Conservation (phyloP, 2,797 vertebrate species). For the Sphenopsis melanotis region DNA sequence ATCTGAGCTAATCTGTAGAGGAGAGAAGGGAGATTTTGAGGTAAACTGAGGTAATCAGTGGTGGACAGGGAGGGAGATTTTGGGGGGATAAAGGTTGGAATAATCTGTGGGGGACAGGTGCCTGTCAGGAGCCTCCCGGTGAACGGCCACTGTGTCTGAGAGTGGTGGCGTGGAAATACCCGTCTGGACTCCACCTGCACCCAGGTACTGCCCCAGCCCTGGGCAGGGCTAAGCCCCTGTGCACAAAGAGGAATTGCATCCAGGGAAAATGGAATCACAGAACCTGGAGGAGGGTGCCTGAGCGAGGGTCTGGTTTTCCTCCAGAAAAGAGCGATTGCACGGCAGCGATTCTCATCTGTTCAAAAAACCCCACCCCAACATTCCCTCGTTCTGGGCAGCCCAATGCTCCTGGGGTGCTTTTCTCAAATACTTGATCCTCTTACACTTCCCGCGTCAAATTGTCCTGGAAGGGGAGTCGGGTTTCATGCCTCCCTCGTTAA, state of each 20-base stretch:
- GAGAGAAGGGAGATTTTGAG: not conserved
- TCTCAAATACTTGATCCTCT: not conserved
- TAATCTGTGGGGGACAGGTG: not conserved
- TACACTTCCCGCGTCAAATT: not conserved
- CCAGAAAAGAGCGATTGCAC: not conserved
- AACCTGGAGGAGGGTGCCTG: not conserved
- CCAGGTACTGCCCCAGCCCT: not conserved
- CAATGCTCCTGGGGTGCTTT: not conserved
- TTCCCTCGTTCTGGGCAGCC: not conserved
- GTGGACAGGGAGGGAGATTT: not conserved
- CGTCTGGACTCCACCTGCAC: not conserved
- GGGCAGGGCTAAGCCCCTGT: not conserved
- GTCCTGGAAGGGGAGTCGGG: not conserved
- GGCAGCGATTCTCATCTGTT: not conserved
- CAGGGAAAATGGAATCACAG: not conserved
- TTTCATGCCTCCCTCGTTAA: not conserved
- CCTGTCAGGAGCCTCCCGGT: not conserved
- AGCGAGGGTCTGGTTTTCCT: not conserved
- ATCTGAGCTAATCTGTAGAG: not conserved
- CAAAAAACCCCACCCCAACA: not conserved
- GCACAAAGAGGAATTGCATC: not conserved
- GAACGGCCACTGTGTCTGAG: fast-evolving
- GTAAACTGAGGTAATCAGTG: not conserved
- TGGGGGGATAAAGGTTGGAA: not conserved
- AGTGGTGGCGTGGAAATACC: not conserved